Evolutionary conservation across 2,113 vertebrate species (phyloP).

Genomic region (Myrmecophaga tridactyla): DNA sequence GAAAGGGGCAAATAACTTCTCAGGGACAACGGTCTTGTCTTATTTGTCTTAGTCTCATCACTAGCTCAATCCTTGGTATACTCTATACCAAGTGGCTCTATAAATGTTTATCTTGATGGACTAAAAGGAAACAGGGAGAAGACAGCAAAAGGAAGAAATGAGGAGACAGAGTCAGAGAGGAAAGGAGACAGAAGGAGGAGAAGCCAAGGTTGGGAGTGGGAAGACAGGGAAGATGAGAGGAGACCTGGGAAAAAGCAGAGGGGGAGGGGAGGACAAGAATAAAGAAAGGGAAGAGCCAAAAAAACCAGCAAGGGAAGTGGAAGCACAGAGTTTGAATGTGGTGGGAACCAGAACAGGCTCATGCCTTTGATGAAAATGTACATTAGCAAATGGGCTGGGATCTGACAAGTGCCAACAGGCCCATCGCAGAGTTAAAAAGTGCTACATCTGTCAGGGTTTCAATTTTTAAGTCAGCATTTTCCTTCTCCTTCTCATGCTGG

Average conservation of each 20-base stretch:
- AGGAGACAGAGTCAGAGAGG: not conserved
- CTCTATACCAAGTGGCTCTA: rapidly evolving
- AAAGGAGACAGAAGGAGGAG: not conserved
- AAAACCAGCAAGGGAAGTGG: not conserved
- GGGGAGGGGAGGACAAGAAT: not conserved
- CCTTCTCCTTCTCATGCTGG: slow-evolving; percentile 64
- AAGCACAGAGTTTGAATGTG: not conserved
- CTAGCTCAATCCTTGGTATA: not conserved
- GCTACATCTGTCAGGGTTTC: slow-evolving; percentile 79
- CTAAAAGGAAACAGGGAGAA: not conserved
- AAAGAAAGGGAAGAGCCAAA: not conserved
- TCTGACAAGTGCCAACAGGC: slow-evolving; percentile 82
- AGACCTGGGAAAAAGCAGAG: not conserved
- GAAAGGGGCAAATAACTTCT: no score
- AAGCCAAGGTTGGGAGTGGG: no score
- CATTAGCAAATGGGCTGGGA: slow-evolving; percentile 73
- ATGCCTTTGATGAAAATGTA: slow-evolving; percentile 74
- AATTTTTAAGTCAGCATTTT: slow-evolving; percentile 73
- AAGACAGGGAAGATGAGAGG: rapidly evolving
- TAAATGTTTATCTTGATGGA: not conserved
- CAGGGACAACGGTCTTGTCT: rapidly evolving
- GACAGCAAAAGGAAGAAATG: not conserved
- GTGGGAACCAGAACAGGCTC: not conserved
- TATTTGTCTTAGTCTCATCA: not conserved
- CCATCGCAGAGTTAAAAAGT: slow-evolving; percentile 74